A percentile compares a stretch with the other conserved stretches of the same genome.
phyloP scores from a whole-genome alignment of 64 coral and sea anemone genomes.

The Anthopleura sola region DNA sequence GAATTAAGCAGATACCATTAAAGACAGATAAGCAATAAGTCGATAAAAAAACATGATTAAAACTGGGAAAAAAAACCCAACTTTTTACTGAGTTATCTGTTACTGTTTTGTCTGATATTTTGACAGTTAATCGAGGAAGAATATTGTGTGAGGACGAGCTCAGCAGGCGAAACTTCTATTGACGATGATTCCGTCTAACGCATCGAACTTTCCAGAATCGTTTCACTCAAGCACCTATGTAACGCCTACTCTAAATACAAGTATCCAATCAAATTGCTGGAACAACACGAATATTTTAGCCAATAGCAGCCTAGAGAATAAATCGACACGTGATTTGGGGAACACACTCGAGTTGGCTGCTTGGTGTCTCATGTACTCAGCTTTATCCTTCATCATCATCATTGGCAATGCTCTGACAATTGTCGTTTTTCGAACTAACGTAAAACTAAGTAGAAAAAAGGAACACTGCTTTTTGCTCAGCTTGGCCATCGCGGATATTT shows the following conservation, averaged over 20 bases:
- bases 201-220: background rate
- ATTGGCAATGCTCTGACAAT: conserved; percentile 39
- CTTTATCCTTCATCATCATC: conserved; percentile 16
- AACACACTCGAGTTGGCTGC: background rate
- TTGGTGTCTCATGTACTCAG: conserved; percentile 35
- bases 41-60: too few species aligned
- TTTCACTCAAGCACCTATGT: background rate
- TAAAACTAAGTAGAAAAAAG: conserved; percentile 29
- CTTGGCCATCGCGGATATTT: conserved; percentile 53
- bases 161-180: too few species aligned
- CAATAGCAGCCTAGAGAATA: background rate
- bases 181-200: background rate
- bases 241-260: background rate
- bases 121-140: too few species aligned
- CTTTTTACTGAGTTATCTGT: too few species aligned
- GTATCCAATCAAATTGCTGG: background rate
- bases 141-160: too few species aligned
- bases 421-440: conserved; percentile 26
- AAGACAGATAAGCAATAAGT: too few species aligned
- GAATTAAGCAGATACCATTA: too few species aligned
- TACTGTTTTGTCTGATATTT: too few species aligned
- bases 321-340: background rate
- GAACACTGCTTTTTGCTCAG: conserved; percentile 58
- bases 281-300: background rate
- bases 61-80: too few species aligned